These are phyloP conservation scores for Pachliopta kotzebuea DNA, from an alignment of 2,888 invertebrate genomes.

Conservation along the genomic window DNA sequence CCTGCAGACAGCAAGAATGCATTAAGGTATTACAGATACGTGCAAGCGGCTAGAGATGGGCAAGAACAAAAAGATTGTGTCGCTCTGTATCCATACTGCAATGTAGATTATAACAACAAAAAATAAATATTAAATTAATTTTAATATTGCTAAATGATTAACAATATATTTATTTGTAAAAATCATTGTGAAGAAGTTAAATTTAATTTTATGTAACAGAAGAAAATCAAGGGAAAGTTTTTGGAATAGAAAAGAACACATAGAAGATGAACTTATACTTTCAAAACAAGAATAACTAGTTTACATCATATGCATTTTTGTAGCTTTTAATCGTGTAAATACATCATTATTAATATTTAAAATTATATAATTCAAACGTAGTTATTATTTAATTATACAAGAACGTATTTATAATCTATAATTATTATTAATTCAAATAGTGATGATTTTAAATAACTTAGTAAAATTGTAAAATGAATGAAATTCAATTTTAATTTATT, in stretches of 20 bases:
- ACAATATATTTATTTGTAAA: no score
- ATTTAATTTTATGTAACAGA: neutral
- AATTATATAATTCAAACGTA: neutral
- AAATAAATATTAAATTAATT: no score
- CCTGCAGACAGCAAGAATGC: slow-evolving; percentile 86
- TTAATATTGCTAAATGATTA: no score
- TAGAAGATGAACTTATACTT: neutral
- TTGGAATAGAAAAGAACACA: neutral
- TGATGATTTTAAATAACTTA: neutral
- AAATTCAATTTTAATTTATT: neutral
- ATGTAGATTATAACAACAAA: slow-evolving; percentile 82
- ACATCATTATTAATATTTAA: neutral
- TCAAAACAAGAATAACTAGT: neutral
- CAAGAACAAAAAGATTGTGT: slow-evolving; percentile 90
- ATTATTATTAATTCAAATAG: neutral
- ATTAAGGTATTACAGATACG: slow-evolving; percentile 87
- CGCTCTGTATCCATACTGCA: slow-evolving; percentile 84
- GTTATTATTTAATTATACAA: neutral
- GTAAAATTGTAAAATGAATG: neutral
- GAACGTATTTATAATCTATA: neutral
- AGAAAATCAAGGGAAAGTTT: neutral
- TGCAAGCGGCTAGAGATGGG: slow-evolving; percentile 90
- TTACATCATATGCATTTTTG: neutral
- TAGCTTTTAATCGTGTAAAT: neutral
- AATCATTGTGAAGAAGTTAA: no score